A percentile compares a stretch with the other conserved stretches of the same genome.
Conservation (phyloP, 2,113 vertebrate genomes). For the Notarius lentiginosus region DNA sequence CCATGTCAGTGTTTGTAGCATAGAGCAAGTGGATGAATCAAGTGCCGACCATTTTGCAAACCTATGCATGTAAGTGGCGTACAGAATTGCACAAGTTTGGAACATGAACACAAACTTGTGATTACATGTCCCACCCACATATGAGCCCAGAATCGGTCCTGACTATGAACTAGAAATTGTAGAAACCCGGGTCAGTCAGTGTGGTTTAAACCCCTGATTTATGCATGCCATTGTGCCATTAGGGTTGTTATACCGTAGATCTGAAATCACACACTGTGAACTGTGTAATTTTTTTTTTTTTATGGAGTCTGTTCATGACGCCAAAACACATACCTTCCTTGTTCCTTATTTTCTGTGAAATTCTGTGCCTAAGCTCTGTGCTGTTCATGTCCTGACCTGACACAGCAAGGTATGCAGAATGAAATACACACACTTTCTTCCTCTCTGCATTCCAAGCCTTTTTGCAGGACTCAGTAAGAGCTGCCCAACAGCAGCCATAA, state of each 20-base stretch:
- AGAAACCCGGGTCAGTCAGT: not conserved
- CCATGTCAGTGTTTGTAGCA: not conserved
- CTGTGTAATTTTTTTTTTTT: not conserved
- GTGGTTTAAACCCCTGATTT: not conserved
- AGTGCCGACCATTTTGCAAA: not conserved
- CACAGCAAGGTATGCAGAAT: slow-evolving; percentile 30
- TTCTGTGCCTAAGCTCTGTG: not conserved
- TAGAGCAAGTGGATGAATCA: not conserved
- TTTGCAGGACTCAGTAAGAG: not conserved
- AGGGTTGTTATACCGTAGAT: not conserved
- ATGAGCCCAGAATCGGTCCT: not conserved
- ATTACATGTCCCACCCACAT: not conserved
- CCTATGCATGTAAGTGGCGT: not conserved
- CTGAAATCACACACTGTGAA: not conserved
- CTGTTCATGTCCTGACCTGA: slow-evolving; percentile 65
- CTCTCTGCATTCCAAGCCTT: slow-evolving; percentile 40
- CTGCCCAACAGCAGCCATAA: not conserved
- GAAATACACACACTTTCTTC: slow-evolving; percentile 38
- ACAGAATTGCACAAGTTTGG: not conserved
- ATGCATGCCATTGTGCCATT: not conserved
- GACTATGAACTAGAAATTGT: not conserved
- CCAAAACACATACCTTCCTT: not conserved
- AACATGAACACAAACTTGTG: not conserved
- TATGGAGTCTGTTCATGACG: not conserved
- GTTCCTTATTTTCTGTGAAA: not conserved